A percentile compares a stretch with the other conserved stretches of the same genome.
Conservation (phyloP, 2,888 invertebrate genomes). For the Dolomedes plantarius region DNA sequence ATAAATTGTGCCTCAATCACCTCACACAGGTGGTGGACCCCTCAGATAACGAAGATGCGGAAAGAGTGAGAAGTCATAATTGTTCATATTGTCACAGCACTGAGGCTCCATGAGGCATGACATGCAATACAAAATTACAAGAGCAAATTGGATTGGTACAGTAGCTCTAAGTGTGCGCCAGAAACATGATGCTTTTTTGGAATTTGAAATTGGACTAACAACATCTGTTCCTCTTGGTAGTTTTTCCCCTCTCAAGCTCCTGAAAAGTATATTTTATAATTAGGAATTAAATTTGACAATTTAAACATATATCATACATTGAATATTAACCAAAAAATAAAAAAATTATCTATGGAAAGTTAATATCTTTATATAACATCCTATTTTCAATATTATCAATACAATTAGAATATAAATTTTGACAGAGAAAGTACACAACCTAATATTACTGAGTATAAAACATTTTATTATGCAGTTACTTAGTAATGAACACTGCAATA, state of each 20-base stretch:
- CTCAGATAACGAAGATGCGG: constrained; percentile 88
- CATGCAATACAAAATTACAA: constrained; percentile 84
- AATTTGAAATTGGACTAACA: neutral
- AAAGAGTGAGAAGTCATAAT: constrained; percentile 85
- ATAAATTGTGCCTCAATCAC: neutral
- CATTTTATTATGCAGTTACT: too few species aligned
- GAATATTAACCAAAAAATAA: too few species aligned
- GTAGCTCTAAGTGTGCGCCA: constrained; percentile 60
- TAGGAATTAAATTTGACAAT: too few species aligned
- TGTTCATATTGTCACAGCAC: constrained; percentile 87
- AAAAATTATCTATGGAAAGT: too few species aligned
- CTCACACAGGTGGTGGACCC: constrained; percentile 86
- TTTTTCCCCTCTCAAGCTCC: neutral
- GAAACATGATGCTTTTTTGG: constrained; percentile 21
- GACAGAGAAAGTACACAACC: too few species aligned
- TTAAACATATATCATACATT: too few species aligned
- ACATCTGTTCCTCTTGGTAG: neutral
- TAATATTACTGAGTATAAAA: too few species aligned
- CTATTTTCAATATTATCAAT: too few species aligned
- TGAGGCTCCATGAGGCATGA: constrained; percentile 86
- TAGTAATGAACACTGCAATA: too few species aligned
- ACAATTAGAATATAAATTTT: too few species aligned
- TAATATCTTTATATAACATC: too few species aligned
- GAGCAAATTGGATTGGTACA: constrained; percentile 84
- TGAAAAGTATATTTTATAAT: too few species aligned